Evolutionary conservation across 2,113 vertebrate genomes (phyloP).

Genomic region (Otis tarda): DNA sequence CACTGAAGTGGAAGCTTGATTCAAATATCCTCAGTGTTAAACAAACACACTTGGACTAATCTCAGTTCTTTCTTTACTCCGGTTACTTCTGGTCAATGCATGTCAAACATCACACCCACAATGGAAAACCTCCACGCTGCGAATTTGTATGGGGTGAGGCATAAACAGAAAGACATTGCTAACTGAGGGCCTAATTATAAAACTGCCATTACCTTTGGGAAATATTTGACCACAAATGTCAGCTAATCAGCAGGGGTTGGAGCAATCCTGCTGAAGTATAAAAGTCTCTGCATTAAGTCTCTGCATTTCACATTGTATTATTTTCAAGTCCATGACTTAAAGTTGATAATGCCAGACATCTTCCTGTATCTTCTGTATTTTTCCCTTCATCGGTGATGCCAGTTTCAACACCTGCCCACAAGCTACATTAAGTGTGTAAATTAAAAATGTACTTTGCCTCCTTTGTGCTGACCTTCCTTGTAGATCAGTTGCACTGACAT

Average conservation of each 20-base stretch:
- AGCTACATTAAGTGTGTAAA: not conserved
- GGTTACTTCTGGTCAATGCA: rapidly evolving
- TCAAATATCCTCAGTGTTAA: not conserved
- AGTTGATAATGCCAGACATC: not conserved
- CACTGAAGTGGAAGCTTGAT: not conserved
- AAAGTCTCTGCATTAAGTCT: not conserved
- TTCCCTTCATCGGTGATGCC: not conserved
- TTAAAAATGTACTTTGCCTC: not conserved
- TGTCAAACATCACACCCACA: not conserved
- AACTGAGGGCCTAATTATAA: constrained; percentile 25
- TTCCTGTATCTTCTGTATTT: not conserved
- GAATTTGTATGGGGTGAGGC: not conserved
- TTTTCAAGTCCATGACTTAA: not conserved
- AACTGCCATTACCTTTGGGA: not conserved
- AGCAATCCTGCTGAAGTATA: not conserved
- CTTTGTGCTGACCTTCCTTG: not conserved
- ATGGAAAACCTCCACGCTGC: not conserved
- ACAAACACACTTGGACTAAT: not conserved
- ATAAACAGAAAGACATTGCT: not conserved
- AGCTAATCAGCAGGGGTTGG: not conserved
- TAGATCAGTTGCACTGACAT: not conserved
- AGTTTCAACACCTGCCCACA: constrained; percentile 9
- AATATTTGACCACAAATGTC: not conserved
- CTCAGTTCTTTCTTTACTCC: not conserved
- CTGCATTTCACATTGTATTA: not conserved